Base-by-base conservation (phyloP, 1,140 invertebrate genomes). In the Babylonia areolata region DNA sequence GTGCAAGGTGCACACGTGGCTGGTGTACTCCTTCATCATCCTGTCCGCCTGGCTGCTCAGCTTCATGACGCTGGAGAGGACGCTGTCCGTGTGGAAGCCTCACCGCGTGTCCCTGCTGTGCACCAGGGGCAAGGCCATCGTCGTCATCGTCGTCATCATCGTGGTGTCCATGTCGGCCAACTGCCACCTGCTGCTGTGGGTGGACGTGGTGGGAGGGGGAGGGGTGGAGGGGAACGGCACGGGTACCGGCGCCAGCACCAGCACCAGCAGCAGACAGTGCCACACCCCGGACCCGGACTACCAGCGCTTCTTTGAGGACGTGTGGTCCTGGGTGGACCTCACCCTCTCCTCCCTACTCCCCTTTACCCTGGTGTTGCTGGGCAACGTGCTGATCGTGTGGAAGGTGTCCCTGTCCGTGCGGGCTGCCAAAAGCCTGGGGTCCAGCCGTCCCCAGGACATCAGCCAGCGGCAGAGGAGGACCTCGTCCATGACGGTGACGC, bases 21-120 rank as follows among this genome's bases (percentile, higher is more conserved):
- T 88, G 9, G 81, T 90, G 11, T 91, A 92, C 83, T 58, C 85
- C 17, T 35, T 69, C 0, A 42, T 86, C 11, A 81, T 90, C 46
- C 64, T 80, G 17, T 92, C 90, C 1, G 82, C 89, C 2, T 92
- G 91, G 90, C 78, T 90, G 2, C 82, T 92, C 5, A 89, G 88
- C 12, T 85, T 87, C 15, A 88, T 92, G 64, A 92, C 91, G 0
- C 46, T 87, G 33, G 90, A 92, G 75, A 33, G 91, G 20, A 86
- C 90, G 39, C 85, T 89, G 12, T 87, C 87, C 20, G 90, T 89
- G 2, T 91, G 88, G 83, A 58, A 86, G 54, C 91, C 91, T 3
- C 88, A 90, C 46, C 87, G 86, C 39, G 87, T 88, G 3, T 87
- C 86, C 31, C 51, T 23, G 20, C 81, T 88, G 12, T 91, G 88